Evolutionary conservation across 2,888 invertebrate species (phyloP), one percentile per base, ranked within the genome.

Genomic region (Amphipoea lucens): DNA sequence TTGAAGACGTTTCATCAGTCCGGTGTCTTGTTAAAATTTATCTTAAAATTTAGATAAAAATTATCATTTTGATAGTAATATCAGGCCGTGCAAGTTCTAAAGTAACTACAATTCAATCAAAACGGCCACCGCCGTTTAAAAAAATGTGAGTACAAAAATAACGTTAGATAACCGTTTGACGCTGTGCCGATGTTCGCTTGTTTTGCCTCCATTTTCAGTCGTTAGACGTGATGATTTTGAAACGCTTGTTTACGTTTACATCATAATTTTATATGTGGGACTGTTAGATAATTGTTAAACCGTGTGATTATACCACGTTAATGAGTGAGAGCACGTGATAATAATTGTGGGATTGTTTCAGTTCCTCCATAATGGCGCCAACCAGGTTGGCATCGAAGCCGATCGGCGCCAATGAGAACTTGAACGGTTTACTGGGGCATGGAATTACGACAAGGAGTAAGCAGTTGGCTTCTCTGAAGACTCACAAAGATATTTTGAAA

Each of bases 381-480:
- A 97, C 97, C 79, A 97, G 97, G 95, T 94, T 97, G 95, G 94
- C 97, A 91, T 97, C 96, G 87, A 96, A 96, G 90, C 95, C 97
- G 80, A 96, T 97, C 92, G 94, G 95, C 92, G 94, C 93, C 90
- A 96, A 95, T 88, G 96, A 96, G 89, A 97, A 95, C 93, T 88
- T 94, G 83, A 95, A 95, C 88, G 96, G 96, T 86, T 93, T 97
- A 72, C 90, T 96, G 84, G 95, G 94, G 87, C 97, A 97, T 91
- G 96, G 97, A 51, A 97, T 97, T 74, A 97, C 97, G 90, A 97
- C 98, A 83, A 97, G 98, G 93, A 98, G 97, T 95, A 97, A 97
- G 94, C 97, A 97, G 90, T 91, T 96, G 85, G 95, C 96, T 94
- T 92, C 97, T 93, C 96, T 97, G 92, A 96, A 96, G 90, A 90